Base-by-base conservation (phyloP, 2,113 vertebrate species). In the Calcarius ornatus region DNA sequence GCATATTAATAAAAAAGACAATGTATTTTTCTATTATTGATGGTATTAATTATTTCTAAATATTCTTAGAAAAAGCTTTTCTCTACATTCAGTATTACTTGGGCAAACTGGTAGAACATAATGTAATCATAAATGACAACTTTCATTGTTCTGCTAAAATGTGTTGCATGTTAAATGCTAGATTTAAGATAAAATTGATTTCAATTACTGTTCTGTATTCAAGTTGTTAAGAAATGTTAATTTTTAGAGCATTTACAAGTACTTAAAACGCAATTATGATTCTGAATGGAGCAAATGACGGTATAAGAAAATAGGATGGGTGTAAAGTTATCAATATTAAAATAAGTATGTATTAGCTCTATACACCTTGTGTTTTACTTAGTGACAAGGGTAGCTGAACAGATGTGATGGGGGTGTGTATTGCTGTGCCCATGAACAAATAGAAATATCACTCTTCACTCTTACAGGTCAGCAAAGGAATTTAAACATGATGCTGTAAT, bases 391-490 rank as follows among this genome's bases (percentile, higher is more conserved):
- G 10, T n/a, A 56, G 33, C n/a, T 81, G 27, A 85, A 31, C 10
- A 84, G 19, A 7, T 11, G 0, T 37, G 5, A 7, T 53, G 4
- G 8, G 2, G 5, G 3, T 20, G 9, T 43, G 11, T 79, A 19
- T 15, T 48, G 28, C 4, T 71, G 9, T 56, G 30, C 18, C 38
- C 14, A 20, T 30, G 48, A 48, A 45, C 8, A 76, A 7, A 61
- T 12, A 13, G 47, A 50, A 53, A 86, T 63, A 48, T 4, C 25
- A 5, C 6, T 83, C 15, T 80, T 83, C 12, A 40, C 12, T 42
- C 22, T 66, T 60, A 43, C 1, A 2, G 10, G 11, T 24, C 48
- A 69, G 25, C 18, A 72, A 76, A 76, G 21, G 31, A 68, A 54
- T 61, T n/a, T 40, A 56, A 79, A 68, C 18, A 31, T 40, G 72